Percentiles rank a stretch among this genome's conserved stretches.
These are phyloP conservation scores for Toxostoma redivivum DNA, from an alignment of 2,113 vertebrate genomes.

Conservation along the genomic window DNA sequence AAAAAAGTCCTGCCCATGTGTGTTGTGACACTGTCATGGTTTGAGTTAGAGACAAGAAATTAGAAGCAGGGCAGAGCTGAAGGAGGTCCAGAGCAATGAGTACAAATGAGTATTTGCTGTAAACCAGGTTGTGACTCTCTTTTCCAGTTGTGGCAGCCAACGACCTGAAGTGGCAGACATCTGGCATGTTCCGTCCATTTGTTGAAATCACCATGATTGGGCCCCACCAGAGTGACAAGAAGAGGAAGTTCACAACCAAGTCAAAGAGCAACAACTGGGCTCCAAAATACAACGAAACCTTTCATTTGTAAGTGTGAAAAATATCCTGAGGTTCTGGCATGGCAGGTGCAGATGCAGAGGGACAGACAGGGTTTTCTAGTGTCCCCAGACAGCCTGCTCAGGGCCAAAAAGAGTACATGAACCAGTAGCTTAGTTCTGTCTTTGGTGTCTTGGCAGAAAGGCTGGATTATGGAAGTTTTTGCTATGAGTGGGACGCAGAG, in stretches of 20 bases:
- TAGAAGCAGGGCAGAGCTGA: background rate
- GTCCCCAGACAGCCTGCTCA: background rate
- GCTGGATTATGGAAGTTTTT: background rate
- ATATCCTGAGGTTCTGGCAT: background rate
- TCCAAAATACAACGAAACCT: constrained; percentile 96
- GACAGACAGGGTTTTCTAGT: background rate
- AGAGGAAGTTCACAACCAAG: constrained; percentile 95
- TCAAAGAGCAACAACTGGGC: constrained; percentile 99
- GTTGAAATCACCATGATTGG: constrained; percentile 94
- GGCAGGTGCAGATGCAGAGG: background rate
- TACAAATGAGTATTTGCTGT: background rate
- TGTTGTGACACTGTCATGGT: fast-evolving
- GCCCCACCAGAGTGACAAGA: constrained; percentile 94
- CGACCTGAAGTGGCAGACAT: constrained; percentile 96
- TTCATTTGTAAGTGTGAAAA: constrained; percentile 88
- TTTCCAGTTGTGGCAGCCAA: constrained; percentile 89
- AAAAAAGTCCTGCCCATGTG: background rate
- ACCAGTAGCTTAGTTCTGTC: background rate
- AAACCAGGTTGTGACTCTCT: constrained; percentile 27
- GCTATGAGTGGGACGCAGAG: background rate
- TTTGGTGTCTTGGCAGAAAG: background rate
- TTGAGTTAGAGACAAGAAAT: background rate
- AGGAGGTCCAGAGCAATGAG: background rate
- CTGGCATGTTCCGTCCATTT: constrained; percentile 96
- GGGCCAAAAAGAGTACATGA: background rate